Evolutionary conservation across 1,140 invertebrate genomes (phyloP).

Genomic region (Samia ricini): DNA sequence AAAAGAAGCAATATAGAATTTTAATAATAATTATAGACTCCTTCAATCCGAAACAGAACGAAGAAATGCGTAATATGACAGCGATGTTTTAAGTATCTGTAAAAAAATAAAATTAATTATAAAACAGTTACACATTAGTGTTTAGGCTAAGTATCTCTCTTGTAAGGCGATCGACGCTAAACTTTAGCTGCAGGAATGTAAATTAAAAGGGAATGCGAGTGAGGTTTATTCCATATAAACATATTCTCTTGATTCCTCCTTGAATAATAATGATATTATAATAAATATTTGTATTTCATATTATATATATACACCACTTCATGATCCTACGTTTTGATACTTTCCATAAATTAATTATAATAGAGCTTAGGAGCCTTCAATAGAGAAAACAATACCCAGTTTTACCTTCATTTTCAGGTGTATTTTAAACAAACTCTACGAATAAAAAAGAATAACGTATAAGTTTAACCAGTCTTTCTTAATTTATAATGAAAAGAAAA

Average conservation of each 20-base stretch:
- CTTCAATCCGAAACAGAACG: conserved; percentile 7
- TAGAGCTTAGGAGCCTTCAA: background rate
- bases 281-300: too few species aligned
- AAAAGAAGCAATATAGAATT: too few species aligned
- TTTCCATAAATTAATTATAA: too few species aligned
- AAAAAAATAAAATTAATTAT: conserved; percentile 8
- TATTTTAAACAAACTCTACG: background rate
- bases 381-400: too few species aligned
- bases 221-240: too few species aligned
- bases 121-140: background rate
- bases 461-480: background rate
- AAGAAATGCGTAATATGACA: conserved; percentile 29
- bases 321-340: too few species aligned
- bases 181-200: too few species aligned
- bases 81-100: conserved; percentile 32
- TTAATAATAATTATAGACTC: background rate
- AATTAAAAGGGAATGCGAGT: too few species aligned
- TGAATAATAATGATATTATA: too few species aligned
- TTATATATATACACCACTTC: too few species aligned
- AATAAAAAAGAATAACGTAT: background rate
- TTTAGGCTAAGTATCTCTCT: background rate
- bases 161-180: too few species aligned
- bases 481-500: background rate
- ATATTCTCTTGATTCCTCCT: too few species aligned
- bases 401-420: background rate